phyloP scores from a whole-genome alignment of 2,113 vertebrate genomes.

The Aphelocoma coerulescens region DNA sequence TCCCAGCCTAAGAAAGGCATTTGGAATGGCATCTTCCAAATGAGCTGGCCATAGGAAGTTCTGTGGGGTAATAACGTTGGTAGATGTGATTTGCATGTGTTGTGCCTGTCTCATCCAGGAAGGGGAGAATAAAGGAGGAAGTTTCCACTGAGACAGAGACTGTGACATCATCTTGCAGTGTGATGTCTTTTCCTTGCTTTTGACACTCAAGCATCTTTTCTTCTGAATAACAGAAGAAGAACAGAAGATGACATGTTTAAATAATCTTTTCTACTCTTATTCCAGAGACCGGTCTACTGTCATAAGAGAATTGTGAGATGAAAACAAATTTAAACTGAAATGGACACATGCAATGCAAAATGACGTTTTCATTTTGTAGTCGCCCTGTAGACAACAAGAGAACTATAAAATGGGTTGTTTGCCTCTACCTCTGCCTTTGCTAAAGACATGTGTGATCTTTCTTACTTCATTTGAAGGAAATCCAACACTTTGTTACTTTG shows the following conservation, averaged over 20 bases:
- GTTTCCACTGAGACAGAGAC: not conserved
- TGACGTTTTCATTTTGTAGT: not conserved
- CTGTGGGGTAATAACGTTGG: not conserved
- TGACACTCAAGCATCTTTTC: not conserved
- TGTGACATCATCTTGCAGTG: not conserved
- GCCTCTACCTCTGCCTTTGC: not conserved
- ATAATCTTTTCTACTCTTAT: not conserved
- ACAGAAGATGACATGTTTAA: not conserved
- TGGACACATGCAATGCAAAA: not conserved
- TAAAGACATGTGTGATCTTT: not conserved
- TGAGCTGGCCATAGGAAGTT: not conserved
- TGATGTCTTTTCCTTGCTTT: not conserved
- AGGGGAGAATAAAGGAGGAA: not conserved
- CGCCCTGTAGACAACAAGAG: not conserved
- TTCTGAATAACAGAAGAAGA: not conserved
- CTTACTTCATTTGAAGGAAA: not conserved
- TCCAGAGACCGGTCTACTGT: not conserved
- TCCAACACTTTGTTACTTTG: not conserved
- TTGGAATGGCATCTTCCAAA: not conserved
- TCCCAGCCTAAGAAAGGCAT: not conserved
- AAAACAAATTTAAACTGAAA: not conserved
- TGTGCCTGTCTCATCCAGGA: not conserved
- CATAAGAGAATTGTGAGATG: not conserved
- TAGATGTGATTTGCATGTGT: not conserved
- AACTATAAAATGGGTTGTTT: not conserved